Evolutionary conservation across 2,797 vertebrate genomes (phyloP).

Genomic region (Chromobotia macracanthus): DNA sequence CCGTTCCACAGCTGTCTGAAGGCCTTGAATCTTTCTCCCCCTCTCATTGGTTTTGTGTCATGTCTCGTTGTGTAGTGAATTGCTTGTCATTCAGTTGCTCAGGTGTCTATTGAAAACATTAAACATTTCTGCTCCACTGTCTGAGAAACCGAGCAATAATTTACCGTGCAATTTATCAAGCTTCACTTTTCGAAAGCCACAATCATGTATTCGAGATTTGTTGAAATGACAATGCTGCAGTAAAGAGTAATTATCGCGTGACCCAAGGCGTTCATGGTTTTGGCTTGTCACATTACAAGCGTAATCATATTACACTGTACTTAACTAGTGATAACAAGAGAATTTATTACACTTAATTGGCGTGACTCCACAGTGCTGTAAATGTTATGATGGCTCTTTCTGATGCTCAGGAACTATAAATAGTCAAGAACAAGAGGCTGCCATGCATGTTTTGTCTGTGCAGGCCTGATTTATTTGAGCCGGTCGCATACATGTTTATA

Average conservation of each 20-base stretch:
- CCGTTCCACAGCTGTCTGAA: constrained; percentile 29
- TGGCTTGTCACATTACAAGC: constrained; percentile 47
- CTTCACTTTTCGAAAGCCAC: constrained; percentile 24
- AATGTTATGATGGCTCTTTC: constrained; percentile 51
- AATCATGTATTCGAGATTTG: constrained; percentile 25
- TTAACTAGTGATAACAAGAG: constrained; percentile 51
- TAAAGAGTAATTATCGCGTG: constrained; percentile 48
- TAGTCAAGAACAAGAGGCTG: constrained; percentile 42
- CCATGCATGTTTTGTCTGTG: constrained; percentile 47
- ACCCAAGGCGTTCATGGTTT: constrained; percentile 52
- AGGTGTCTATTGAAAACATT: constrained; percentile 32
- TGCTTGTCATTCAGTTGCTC: constrained; percentile 41
- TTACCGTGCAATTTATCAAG: constrained; percentile 16
- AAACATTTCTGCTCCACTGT: constrained; percentile 21
- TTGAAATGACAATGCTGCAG: constrained; percentile 37
- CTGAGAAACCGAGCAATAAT: background rate
- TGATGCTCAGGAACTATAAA: constrained; percentile 51
- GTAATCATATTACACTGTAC: constrained; percentile 45
- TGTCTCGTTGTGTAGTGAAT: constrained; percentile 43
- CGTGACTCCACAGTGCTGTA: constrained; percentile 48
- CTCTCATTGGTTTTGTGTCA: constrained; percentile 47
- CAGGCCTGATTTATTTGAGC: constrained; percentile 49
- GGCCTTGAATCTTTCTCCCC: constrained; percentile 33
- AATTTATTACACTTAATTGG: constrained; percentile 58
- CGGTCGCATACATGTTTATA: constrained; percentile 46